A percentile compares a stretch with the other conserved stretches of the same genome.
phyloP scores from a whole-genome alignment of 1,140 invertebrate species.

The Bombus waltoni region DNA sequence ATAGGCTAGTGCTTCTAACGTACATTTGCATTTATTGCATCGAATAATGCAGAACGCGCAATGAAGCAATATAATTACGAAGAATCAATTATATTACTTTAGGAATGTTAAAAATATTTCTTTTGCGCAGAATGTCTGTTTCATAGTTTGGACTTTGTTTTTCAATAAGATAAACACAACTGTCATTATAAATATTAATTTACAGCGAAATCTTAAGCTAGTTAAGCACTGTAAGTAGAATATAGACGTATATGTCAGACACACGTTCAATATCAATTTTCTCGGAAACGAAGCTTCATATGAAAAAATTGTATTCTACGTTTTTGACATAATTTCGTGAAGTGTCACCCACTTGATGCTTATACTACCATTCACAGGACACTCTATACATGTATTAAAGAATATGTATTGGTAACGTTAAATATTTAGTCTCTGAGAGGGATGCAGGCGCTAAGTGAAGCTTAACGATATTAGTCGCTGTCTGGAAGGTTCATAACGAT shows the following conservation, averaged over 20 bases:
- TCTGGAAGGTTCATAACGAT: constrained; percentile 75
- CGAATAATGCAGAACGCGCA: no score
- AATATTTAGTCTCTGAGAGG: constrained; percentile 54
- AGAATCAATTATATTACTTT: no score
- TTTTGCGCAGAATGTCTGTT: no score
- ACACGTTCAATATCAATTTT: neutral
- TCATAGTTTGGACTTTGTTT: no score
- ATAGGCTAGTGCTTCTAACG: no score
- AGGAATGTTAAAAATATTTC: no score
- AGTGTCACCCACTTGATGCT: neutral
- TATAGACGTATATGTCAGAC: neutral
- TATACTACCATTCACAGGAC: neutral
- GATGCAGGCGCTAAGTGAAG: constrained; percentile 69
- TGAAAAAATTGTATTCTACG: neutral
- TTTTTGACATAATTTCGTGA: neutral
- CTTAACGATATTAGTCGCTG: constrained; percentile 74
- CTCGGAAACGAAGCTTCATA: neutral
- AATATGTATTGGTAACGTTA: constrained; percentile 40
- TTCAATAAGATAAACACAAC: no score
- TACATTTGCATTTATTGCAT: no score
- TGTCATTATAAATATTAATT: neutral
- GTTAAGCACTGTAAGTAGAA: neutral
- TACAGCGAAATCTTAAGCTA: neutral
- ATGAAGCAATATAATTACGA: no score
- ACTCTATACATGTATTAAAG: neutral